These are phyloP conservation scores for Irena cyanogastra DNA, from an alignment of 2,113 vertebrate species.

Conservation along the genomic window DNA sequence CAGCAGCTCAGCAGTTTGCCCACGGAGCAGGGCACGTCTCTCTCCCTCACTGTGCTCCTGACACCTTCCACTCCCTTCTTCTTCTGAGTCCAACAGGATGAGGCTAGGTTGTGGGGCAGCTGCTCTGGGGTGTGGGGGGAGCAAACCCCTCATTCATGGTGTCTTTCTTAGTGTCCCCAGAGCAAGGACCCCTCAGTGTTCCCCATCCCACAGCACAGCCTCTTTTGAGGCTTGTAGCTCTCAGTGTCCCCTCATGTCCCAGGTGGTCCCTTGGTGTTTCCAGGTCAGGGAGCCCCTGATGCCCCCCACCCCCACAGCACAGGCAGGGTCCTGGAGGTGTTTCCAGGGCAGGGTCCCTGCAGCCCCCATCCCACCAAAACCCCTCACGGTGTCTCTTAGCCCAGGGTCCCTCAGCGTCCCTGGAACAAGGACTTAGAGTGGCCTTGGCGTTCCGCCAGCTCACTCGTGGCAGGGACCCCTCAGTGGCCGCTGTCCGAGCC, in stretches of 20 bases:
- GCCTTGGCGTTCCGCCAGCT: not conserved
- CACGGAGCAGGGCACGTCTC: not conserved
- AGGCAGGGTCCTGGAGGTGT: fast-evolving
- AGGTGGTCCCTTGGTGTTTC: fast-evolving
- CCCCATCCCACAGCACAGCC: not conserved
- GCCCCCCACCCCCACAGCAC: not conserved
- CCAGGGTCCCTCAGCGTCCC: not conserved
- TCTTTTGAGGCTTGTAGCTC: too few species aligned
- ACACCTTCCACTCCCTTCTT: not conserved
- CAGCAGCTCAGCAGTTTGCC: not conserved
- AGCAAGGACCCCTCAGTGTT: not conserved
- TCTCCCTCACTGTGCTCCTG: not conserved
- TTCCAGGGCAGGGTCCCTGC: not conserved
- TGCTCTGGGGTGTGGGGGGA: not conserved
- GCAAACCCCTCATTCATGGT: not conserved
- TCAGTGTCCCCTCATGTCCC: fast-evolving
- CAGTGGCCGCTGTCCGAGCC: not conserved
- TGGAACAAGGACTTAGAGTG: too few species aligned
- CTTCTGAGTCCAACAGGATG: not conserved
- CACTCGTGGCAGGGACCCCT: not conserved
- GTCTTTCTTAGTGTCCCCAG: not conserved
- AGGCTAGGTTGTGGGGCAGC: not conserved
- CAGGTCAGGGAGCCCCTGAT: not conserved
- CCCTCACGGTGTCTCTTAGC: not conserved
- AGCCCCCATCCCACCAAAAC: not conserved